A percentile compares a stretch with the other conserved stretches of the same genome.
phyloP scores from a whole-genome alignment of 2,113 vertebrate genomes.

The Nipponia nippon region DNA sequence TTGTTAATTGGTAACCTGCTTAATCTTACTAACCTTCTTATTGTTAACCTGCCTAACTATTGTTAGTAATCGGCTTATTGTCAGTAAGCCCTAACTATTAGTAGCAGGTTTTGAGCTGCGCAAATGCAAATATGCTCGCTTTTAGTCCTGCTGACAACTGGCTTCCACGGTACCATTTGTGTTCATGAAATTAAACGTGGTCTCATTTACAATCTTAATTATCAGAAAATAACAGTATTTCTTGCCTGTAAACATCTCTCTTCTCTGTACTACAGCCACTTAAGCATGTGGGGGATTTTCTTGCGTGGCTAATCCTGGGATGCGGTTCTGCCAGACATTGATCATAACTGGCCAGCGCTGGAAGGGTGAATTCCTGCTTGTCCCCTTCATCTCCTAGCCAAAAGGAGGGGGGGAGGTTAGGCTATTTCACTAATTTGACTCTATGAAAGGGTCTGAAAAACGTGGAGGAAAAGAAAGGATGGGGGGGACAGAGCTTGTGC shows the following conservation, averaged over 20 bases:
- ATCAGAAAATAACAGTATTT: not conserved
- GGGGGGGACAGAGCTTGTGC: not conserved
- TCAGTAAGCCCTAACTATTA: not conserved
- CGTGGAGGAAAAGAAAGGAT: not conserved
- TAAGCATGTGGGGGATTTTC: not conserved
- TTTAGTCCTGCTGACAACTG: not conserved
- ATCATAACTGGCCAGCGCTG: not conserved
- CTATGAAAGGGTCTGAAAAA: not conserved
- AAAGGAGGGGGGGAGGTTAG: too few species aligned
- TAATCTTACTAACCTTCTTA: conserved; percentile 7
- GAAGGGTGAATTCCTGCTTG: not conserved
- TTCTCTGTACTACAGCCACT: not conserved
- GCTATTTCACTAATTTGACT: not conserved
- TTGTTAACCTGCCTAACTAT: conserved; percentile 4
- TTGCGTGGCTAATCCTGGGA: not conserved
- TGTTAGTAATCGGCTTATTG: not conserved
- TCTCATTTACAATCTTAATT: not conserved
- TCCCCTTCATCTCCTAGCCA: not conserved
- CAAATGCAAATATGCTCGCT: not conserved
- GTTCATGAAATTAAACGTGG: not conserved
- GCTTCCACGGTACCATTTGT: accelerated
- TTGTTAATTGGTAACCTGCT: not conserved
- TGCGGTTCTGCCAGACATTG: not conserved
- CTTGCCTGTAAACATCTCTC: not conserved
- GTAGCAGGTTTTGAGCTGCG: not conserved